A percentile compares a stretch with the other conserved stretches of the same genome.
Evolutionary conservation across 2,113 vertebrate genomes (phyloP).

Genomic region (Seriola aureovittata): DNA sequence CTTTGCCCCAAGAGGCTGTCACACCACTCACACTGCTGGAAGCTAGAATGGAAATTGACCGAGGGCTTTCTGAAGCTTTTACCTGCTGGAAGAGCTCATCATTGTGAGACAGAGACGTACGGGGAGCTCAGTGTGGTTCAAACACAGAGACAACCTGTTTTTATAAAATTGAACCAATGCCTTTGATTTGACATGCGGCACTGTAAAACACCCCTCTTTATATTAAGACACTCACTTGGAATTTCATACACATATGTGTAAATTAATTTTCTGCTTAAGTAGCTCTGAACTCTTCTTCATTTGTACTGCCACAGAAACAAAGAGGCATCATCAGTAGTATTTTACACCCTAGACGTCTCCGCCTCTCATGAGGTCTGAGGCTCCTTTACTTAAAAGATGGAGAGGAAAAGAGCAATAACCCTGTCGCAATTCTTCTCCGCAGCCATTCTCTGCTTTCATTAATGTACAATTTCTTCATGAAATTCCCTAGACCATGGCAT

Average conservation of each 20-base stretch:
- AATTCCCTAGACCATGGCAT: slow-evolving; percentile 81
- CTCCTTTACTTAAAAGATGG: slow-evolving; percentile 59
- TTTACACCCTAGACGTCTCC: slow-evolving; percentile 36
- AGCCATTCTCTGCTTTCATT: slow-evolving; percentile 81
- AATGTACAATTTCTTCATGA: slow-evolving; percentile 80
- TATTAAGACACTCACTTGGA: background rate
- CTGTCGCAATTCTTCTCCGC: slow-evolving; percentile 56
- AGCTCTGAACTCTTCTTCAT: slow-evolving; percentile 36
- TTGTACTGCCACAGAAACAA: slow-evolving; percentile 30
- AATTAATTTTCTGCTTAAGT: slow-evolving; percentile 32
- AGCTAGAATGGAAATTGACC: slow-evolving; percentile 83
- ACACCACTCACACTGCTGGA: slow-evolving; percentile 80
- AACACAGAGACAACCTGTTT: slow-evolving; percentile 64
- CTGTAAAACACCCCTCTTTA: slow-evolving; percentile 21
- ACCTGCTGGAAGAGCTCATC: slow-evolving; percentile 78
- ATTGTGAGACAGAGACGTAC: slow-evolving; percentile 64
- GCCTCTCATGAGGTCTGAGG: slow-evolving; percentile 50
- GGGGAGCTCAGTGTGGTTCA: slow-evolving; percentile 70
- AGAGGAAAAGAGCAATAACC: slow-evolving; percentile 77
- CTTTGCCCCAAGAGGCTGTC: slow-evolving; percentile 80
- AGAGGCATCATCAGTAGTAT: slow-evolving; percentile 23
- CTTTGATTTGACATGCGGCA: slow-evolving; percentile 52
- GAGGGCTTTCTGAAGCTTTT: slow-evolving; percentile 82
- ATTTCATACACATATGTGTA: slow-evolving; percentile 9
- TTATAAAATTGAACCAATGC: slow-evolving; percentile 42